phyloP scores from a whole-genome alignment of 2,888 invertebrate species.

The Ormyrus thymus region DNA sequence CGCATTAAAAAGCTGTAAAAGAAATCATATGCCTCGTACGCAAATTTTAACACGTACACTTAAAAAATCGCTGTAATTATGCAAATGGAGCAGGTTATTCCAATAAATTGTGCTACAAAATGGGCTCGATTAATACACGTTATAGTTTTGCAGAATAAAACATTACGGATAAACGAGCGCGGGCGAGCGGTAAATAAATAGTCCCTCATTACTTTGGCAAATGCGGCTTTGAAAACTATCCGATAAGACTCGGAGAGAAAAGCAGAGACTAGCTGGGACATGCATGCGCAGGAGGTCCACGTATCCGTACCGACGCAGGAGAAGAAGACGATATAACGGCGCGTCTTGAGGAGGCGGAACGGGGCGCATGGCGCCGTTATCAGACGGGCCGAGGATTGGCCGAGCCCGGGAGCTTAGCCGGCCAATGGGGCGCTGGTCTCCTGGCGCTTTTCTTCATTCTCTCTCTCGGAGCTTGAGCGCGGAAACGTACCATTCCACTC shows the following conservation, averaged over 20 bases:
- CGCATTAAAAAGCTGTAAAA: conserved; percentile 19
- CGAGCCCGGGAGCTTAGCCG: conserved; percentile 63
- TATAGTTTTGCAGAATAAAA: no score
- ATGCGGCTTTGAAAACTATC: no score
- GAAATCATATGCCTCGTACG: not conserved
- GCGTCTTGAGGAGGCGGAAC: conserved; percentile 74
- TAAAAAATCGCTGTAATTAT: conserved; percentile 21
- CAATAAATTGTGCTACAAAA: not conserved
- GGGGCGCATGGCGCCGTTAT: conserved; percentile 71
- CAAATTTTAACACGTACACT: conserved; percentile 29
- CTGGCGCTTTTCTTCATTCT: conserved; percentile 69
- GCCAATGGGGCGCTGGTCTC: conserved; percentile 73
- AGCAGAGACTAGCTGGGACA: not conserved
- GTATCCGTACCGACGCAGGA: not conserved
- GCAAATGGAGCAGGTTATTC: conserved; percentile 4
- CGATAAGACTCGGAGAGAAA: no score
- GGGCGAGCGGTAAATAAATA: no score
- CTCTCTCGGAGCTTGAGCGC: conserved; percentile 37
- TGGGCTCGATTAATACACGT: not conserved
- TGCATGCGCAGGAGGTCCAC: not conserved
- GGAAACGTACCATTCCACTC: conserved; percentile 13
- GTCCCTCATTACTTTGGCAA: no score
- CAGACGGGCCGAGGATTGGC: conserved; percentile 70
- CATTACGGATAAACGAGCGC: no score
- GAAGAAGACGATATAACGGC: conserved; percentile 36